phyloP scores from a whole-genome alignment of 2,113 vertebrate species.

The Lycocorax pyrrhopterus region DNA sequence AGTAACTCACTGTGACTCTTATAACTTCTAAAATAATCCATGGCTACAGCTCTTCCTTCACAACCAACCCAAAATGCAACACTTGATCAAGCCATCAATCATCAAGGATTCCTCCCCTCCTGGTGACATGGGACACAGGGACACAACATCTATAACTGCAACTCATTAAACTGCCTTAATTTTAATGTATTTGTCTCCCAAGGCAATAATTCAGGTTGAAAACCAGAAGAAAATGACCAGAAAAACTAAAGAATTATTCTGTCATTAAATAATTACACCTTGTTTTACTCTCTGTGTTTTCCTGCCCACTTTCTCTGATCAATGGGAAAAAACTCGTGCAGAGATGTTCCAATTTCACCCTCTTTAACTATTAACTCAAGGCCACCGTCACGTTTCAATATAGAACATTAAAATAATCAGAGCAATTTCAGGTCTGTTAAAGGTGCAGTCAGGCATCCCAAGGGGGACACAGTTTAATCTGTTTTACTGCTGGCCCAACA shows the following conservation, averaged over 20 bases:
- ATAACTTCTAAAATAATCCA: neutral
- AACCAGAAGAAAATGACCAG: neutral
- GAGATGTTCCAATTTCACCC: conserved; percentile 61
- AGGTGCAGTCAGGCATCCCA: conserved; percentile 78
- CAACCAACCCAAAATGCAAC: neutral
- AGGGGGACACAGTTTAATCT: conserved; percentile 77
- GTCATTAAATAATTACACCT: neutral
- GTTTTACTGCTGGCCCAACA: conserved; percentile 78
- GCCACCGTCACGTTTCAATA: conserved; percentile 70
- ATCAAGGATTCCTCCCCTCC: neutral
- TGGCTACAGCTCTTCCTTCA: neutral
- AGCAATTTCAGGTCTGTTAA: conserved; percentile 78
- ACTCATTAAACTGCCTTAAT: neutral
- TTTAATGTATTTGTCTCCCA: neutral
- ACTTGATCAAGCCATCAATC: neutral
- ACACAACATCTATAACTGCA: neutral
- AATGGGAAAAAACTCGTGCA: conserved; percentile 38
- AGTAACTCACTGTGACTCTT: neutral
- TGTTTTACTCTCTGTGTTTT: neutral
- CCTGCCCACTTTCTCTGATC: conserved; percentile 45
- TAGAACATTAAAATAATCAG: conserved; percentile 70
- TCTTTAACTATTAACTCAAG: conserved; percentile 73
- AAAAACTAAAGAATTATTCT: neutral
- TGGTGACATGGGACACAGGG: neutral
- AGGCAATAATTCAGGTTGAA: neutral